Base-by-base conservation (phyloP, 2,888 invertebrate genomes). In the Macaria notata region DNA sequence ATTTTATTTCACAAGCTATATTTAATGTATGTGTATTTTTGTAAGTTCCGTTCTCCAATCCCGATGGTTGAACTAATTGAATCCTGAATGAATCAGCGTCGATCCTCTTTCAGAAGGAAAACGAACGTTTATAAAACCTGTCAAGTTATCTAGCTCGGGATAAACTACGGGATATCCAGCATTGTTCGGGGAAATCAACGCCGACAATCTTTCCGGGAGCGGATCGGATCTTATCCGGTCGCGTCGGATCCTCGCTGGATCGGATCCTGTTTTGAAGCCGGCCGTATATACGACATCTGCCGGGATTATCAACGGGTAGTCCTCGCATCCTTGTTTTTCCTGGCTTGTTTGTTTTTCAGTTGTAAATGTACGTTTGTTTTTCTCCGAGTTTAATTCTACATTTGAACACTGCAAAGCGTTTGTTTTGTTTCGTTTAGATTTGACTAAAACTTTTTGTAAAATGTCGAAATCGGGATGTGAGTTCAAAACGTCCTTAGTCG, bases 251-350 rank as follows among this genome's bases (percentile, higher is more conserved):
- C 60, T 65, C 64, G 68, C 73, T 75, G 77, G 78, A 80, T 77
- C 78, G 77, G 76, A 78, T 75, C 74, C 76, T 71, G 75, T 52
- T 49, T 73, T 45, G 47, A 73, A 72, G 72, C 71, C 86, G 82
- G 83, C 84, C 73, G 75, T 81, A 76, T 78, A 73, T 71, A 72
- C 71, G 71, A 80, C 77, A 80, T 80, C 85, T 83, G 83, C 79
- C 80, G 77, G 81, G 80, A 86, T 85, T 85, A 84, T 83, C 80
- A 81, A 81, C 84, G 78, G 79, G 76, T 78, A 72, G 71, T 70
- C 75, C 57, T 71, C 71, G 48, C 47, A 69, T 79, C 70, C 74
- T 65, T 65, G 70, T 73, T 82, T 81, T 84, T 75, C 75, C 74
- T 73, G 66, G 71, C 79, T 80, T 69, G 70, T 78, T 78, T 76